Evolutionary conservation across 2,888 invertebrate genomes (phyloP).

Genomic region (Patella caerulea): DNA sequence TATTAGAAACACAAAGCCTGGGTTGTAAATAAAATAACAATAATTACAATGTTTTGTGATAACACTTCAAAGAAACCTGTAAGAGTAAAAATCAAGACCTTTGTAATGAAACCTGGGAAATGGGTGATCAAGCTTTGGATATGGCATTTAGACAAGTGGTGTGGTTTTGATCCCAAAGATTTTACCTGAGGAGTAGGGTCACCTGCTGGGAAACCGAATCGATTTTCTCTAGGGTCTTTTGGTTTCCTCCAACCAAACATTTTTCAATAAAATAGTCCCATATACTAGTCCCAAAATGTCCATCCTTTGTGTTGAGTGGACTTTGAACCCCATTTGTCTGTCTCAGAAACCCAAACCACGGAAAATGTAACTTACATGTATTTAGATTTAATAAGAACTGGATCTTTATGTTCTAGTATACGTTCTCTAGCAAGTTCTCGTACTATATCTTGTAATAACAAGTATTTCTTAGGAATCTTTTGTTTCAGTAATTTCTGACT

Average conservation of each 20-base stretch:
- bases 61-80: background rate
- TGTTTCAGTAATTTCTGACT: slow-evolving; percentile 88
- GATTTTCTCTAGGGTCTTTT: no score
- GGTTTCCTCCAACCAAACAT: no score
- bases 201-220: no score
- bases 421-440: slow-evolving; percentile 84
- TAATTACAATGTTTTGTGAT: background rate
- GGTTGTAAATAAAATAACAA: slow-evolving; percentile 13
- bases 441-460: slow-evolving; percentile 94
- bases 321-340: no score
- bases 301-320: no score
- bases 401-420: slow-evolving; percentile 72
- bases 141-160: no score
- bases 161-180: no score
- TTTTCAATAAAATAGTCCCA: no score
- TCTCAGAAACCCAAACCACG: no score
- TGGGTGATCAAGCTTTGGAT: no score
- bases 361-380: slow-evolving; percentile 65
- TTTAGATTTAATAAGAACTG: slow-evolving; percentile 70
- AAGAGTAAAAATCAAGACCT: background rate
- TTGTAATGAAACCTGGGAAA: background rate
- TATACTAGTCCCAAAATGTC: no score
- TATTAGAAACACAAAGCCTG: slow-evolving; percentile 74
- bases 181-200: no score
- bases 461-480: slow-evolving; percentile 94